Evolutionary conservation across 2,888 invertebrate genomes (phyloP), one percentile per base, ranked within the genome.

Genomic region (Syrphus vitripennis): DNA sequence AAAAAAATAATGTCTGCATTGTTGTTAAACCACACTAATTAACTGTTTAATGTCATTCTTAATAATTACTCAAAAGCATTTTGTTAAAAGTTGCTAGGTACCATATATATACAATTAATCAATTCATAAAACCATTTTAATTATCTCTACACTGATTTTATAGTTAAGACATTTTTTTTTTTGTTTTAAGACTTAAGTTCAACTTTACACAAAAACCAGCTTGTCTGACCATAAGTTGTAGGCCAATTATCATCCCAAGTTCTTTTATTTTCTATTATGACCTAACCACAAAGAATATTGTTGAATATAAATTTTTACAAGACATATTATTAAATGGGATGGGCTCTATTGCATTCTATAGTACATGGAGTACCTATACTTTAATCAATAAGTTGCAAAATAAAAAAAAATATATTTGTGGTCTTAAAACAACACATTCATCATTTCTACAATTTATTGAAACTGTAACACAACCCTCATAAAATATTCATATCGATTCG

Each of bases 401-500:
- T n/a, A n/a, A n/a, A n/a, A n/a, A n/a, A n/a, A n/a, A n/a, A n/a
- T n/a, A 53, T 12, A 3, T 31, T 57, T 31, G 19, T 31, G 16
- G 19, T 12, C 16, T 34, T 4, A 5, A 34, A 42, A 40, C 24
- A 40, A 63, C 9, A 63, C 71, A 45, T 71, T 53, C 37, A n/a
- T 40, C 24, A 53, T 53, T 40, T 29, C 9, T 21, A 57, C 9
- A 16, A 26, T 26, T 42, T 29, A 40, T 26, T n/a, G n/a, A n/a
- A n/a, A n/a, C n/a, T n/a, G n/a, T n/a, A n/a, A n/a, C n/a, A n/a
- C 24, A 9, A 42, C 2, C n/a, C 24, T 42, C 26, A 63, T 42
- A 63, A 63, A 63, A 63, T 59, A 61, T 61, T 61, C 37, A 61
- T 26, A 63, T 45, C 45, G 45, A 63, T 45, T 65, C 29, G 45